Percentiles rank a stretch among this genome's conserved stretches.
These are phyloP conservation scores for Sardinella longiceps DNA, from an alignment of 2,797 vertebrate species.

Conservation along the genomic window DNA sequence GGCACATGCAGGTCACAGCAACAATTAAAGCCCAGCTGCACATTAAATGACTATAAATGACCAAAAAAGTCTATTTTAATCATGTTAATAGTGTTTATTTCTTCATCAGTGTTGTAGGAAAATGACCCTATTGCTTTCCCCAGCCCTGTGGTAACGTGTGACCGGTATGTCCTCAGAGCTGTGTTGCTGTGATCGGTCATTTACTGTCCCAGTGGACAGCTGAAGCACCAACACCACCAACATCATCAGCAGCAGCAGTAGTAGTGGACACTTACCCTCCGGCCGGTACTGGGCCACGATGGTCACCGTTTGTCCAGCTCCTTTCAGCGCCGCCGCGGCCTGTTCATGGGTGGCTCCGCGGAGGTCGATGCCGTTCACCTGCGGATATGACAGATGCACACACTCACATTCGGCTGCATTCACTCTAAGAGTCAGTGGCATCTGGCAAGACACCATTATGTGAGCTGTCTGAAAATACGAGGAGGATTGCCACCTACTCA, in stretches of 20 bases:
- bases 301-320: constrained; percentile 94
- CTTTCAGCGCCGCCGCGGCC: constrained; percentile 92
- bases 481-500: background rate
- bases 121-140: background rate
- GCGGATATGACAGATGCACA: constrained; percentile 10
- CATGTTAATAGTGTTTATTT: constrained; percentile 16
- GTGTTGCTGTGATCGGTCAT: constrained; percentile 22
- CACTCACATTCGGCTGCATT: background rate
- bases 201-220: constrained; percentile 8
- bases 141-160: constrained; percentile 38
- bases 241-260: too few species aligned
- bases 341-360: constrained; percentile 94
- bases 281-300: constrained; percentile 96
- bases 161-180: constrained; percentile 35
- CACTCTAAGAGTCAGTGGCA: background rate
- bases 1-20: background rate
- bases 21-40: background rate
- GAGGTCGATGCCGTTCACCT: constrained; percentile 96
- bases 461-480: background rate
- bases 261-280: constrained; percentile 83
- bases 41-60: background rate
- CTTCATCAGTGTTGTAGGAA: background rate
- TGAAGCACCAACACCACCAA: too few species aligned
- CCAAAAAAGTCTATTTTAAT: constrained; percentile 41
- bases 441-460: background rate